These are phyloP conservation scores for Colaptes auratus DNA, from an alignment of 2,113 vertebrate genomes.

Conservation along the genomic window DNA sequence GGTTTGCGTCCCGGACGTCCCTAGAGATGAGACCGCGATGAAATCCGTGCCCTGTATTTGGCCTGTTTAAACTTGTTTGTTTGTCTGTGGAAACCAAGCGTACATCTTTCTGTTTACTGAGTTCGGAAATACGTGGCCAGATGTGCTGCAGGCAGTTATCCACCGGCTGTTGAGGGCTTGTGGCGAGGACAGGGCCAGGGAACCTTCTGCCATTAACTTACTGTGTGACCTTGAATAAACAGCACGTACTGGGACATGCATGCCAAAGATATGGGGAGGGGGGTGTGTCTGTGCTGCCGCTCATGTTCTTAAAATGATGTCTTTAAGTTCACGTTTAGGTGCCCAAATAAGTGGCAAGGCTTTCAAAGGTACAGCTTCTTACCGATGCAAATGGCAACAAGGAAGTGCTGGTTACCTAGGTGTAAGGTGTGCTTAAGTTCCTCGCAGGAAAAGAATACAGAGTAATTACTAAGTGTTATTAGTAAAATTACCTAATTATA, in stretches of 20 bases:
- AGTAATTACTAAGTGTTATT: not conserved
- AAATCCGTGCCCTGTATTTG: not conserved
- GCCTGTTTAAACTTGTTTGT: not conserved
- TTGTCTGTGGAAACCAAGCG: not conserved
- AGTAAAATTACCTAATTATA: conserved; percentile 15
- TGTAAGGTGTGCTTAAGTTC: not conserved
- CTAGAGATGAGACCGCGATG: not conserved
- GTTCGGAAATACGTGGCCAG: not conserved
- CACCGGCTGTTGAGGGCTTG: not conserved
- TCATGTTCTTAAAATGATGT: not conserved
- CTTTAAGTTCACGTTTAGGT: not conserved
- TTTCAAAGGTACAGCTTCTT: not conserved
- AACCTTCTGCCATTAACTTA: not conserved
- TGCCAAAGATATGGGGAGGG: not conserved
- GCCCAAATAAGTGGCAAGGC: not conserved
- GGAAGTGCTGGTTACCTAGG: not conserved
- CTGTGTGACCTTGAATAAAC: conserved; percentile 11
- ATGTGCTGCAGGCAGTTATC: not conserved
- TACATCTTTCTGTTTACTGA: not conserved
- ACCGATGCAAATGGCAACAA: not conserved
- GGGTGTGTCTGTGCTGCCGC: not conserved
- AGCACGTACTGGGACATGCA: fast-evolving
- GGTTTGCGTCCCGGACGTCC: not conserved
- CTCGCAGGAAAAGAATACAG: not conserved
- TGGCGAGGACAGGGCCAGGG: not conserved